phyloP scores from a whole-genome alignment of 2,113 vertebrate genomes.

The Pterocles burchelli region DNA sequence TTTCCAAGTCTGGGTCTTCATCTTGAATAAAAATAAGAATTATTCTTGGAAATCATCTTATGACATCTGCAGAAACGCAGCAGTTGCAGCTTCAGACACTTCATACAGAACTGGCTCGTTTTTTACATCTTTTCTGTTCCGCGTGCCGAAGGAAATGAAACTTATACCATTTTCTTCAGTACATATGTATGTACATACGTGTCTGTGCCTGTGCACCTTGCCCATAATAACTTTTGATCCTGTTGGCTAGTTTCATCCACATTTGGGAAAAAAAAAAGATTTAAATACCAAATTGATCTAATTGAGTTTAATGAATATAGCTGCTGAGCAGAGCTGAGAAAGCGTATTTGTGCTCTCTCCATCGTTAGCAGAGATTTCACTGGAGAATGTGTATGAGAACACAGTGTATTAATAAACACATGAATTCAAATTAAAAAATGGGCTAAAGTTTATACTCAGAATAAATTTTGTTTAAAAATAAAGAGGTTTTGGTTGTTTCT shows the following conservation, averaged over 20 bases:
- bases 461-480: neutral
- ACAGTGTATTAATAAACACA: neutral
- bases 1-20: neutral
- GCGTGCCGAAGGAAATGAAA: neutral
- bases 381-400: neutral
- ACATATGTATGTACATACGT: accelerated
- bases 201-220: neutral
- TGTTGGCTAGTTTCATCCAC: neutral
- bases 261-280: neutral
- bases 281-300: neutral
- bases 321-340: neutral
- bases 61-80: neutral
- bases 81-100: neutral
- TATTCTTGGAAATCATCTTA: neutral
- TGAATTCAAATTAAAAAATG: neutral
- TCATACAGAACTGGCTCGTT: neutral
- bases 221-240: neutral
- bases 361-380: neutral
- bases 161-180: neutral
- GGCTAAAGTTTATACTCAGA: neutral
- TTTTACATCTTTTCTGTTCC: neutral
- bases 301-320: neutral
- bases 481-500: neutral
- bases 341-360: neutral
- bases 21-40: neutral